Percentiles rank a stretch among this genome's conserved stretches.
phyloP scores from a whole-genome alignment of 2,888 invertebrate species.

The Eucriotettix oculatus region DNA sequence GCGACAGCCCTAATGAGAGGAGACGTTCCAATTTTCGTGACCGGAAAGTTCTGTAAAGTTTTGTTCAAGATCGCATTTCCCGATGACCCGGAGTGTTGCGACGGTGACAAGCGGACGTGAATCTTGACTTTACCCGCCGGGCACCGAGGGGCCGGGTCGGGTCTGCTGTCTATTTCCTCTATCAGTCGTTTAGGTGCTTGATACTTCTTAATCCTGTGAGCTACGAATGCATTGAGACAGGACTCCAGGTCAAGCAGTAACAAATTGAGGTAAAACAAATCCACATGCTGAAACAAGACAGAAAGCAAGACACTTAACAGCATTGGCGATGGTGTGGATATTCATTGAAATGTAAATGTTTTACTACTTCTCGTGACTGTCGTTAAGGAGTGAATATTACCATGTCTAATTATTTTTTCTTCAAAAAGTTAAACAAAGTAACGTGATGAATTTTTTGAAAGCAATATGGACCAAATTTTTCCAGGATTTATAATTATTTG shows the following conservation, averaged over 20 bases:
- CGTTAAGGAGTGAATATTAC: no score
- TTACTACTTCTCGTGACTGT: no score
- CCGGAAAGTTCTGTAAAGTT: slow-evolving; percentile 4
- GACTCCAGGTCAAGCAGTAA: slow-evolving; percentile 47
- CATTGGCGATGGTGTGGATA: not conserved
- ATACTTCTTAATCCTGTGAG: slow-evolving; percentile 60
- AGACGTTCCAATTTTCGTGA: slow-evolving; percentile 25
- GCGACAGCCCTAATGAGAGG: slow-evolving; percentile 23
- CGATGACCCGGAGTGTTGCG: slow-evolving; percentile 1
- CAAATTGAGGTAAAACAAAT: slow-evolving; percentile 45
- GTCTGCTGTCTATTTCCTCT: slow-evolving; percentile 44
- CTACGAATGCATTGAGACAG: slow-evolving; percentile 62
- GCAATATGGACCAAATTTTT: no score
- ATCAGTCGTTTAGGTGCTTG: slow-evolving; percentile 54
- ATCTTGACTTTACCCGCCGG: slow-evolving; percentile 48
- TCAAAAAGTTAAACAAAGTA: no score
- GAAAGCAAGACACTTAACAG: slow-evolving; percentile 1
- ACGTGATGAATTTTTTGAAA: no score
- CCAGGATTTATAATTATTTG: no score
- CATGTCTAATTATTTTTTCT: no score
- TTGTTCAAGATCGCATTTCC: not conserved
- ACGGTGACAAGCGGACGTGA: slow-evolving; percentile 25
- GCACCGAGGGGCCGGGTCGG: slow-evolving; percentile 41
- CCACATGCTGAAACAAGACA: slow-evolving; percentile 38
- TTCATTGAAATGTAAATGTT: no score